Base-by-base conservation (phyloP, 2,113 vertebrate genomes). In the Fulica atra region DNA sequence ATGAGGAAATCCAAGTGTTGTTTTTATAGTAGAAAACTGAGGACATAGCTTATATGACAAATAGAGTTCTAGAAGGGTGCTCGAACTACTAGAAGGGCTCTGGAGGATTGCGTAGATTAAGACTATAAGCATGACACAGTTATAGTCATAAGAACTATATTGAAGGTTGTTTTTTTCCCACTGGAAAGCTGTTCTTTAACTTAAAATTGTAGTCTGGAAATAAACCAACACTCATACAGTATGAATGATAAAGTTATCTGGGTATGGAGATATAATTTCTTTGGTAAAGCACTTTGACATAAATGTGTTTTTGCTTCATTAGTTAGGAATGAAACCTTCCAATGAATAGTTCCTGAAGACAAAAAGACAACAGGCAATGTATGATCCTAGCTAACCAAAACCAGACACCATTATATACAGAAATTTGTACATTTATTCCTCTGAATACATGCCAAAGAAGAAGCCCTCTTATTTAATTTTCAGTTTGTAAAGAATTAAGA, bases 151-250 rank as follows among this genome's bases (percentile, higher is more conserved):
- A 76, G 13, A 68, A 50, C 17, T 7, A 23, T 51, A 35, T 0
- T 2, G 28, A 80, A 63, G 17, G 19, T 2, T 46, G 1, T 0
- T 42, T 11, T 42, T 46, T 61, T 29, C 7, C 7, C n/a, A 11
- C 6, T 51, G 11, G 6, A 77, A 82, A 69, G 1, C 11, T 56
- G 3, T 36, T 51, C 5, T 72, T 86, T 56, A 56, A 7, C 26
- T 61, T 56, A 63, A 86, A 82, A 86, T 35, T 19, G 5, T 42
- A 21, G 10, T 83, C 35, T 89, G 13, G 6, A 9, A 73, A 44
- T 78, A 81, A 93, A 53, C 8, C 38, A 71, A 38, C 2, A 25
- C 2, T 53, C 26, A 26, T 10, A 65, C 9, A 10, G 4, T 44
- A 48, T 24, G 12, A 78, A 50, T 54, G 6, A 33, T 18, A 83